phyloP scores from a whole-genome alignment of 2,797 vertebrate genomes.

The Pseudochaenichthys georgianus region DNA sequence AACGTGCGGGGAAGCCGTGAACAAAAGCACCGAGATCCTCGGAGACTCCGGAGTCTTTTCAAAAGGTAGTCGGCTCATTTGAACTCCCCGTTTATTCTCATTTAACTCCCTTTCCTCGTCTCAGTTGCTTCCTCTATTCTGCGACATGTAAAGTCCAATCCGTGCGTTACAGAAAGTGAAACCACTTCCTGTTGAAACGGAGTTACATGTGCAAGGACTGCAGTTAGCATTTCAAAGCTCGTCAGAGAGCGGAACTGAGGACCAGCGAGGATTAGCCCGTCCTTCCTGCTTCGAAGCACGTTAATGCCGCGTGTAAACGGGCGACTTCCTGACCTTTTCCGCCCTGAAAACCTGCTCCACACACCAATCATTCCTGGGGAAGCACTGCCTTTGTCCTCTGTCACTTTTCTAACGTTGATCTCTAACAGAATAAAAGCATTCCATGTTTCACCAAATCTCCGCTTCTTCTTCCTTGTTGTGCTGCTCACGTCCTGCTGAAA shows the following conservation, averaged over 20 bases:
- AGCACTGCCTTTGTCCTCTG: conserved; percentile 70
- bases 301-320: conserved; percentile 24
- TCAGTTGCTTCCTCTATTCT: too few species aligned
- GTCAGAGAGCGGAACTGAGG: neutral
- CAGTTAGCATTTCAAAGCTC: neutral
- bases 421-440: conserved; percentile 87
- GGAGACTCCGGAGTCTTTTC: too few species aligned
- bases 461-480: neutral
- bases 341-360: conserved; percentile 24
- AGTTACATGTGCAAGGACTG: neutral
- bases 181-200: neutral
- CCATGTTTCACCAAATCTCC: conserved; percentile 62
- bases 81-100: too few species aligned
- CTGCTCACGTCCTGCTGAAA: too few species aligned
- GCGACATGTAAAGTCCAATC: too few species aligned
- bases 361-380: conserved; percentile 60
- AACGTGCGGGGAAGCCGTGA: conserved; percentile 14
- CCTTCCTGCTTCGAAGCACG: neutral
- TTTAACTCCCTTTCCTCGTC: too few species aligned
- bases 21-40: neutral
- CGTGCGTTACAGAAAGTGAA: neutral
- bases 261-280: neutral
- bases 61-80: too few species aligned
- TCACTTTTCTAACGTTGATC: conserved; percentile 77
- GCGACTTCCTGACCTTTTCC: conserved; percentile 33